Evolutionary conservation across 1,140 invertebrate genomes (phyloP).

Genomic region (Saccostrea cuccullata): DNA sequence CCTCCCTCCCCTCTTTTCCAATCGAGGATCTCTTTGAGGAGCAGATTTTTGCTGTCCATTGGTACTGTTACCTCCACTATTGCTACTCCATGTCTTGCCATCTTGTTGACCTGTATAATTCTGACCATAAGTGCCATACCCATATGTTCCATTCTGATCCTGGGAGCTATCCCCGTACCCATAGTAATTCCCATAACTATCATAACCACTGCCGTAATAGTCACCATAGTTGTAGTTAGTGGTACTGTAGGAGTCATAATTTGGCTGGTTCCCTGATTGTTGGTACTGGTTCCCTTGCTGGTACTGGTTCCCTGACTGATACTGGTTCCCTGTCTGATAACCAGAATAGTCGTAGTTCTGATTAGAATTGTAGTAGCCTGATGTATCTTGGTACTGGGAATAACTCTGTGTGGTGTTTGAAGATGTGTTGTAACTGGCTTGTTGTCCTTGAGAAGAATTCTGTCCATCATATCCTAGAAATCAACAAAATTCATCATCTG

Average conservation of each 20-base stretch:
- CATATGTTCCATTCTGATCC: not conserved
- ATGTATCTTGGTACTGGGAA: not conserved
- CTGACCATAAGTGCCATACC: not conserved
- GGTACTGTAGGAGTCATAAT: not conserved
- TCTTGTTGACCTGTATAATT: conserved; percentile 14
- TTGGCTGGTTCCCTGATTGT: not conserved
- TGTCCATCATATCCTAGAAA: not conserved
- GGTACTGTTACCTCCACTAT: not conserved
- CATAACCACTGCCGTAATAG: conserved; percentile 1
- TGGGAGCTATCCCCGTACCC: not conserved
- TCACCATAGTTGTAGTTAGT: not conserved
- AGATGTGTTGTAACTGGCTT: not conserved
- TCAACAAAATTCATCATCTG: not conserved
- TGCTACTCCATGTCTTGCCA: not conserved
- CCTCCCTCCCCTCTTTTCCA: not conserved
- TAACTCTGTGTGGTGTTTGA: conserved; percentile 7
- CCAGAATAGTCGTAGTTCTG: not conserved
- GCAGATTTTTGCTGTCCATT: not conserved
- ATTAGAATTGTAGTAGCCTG: not conserved
- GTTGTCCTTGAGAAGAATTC: conserved; percentile 2
- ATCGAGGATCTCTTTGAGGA: conserved; percentile 9
- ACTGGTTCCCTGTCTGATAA: not conserved
- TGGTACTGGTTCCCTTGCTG: not conserved
- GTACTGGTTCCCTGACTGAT: not conserved
- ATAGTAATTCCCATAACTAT: not conserved